Evolutionary conservation across 1,140 invertebrate genomes (phyloP).

Genomic region (Drosophila pandora): DNA sequence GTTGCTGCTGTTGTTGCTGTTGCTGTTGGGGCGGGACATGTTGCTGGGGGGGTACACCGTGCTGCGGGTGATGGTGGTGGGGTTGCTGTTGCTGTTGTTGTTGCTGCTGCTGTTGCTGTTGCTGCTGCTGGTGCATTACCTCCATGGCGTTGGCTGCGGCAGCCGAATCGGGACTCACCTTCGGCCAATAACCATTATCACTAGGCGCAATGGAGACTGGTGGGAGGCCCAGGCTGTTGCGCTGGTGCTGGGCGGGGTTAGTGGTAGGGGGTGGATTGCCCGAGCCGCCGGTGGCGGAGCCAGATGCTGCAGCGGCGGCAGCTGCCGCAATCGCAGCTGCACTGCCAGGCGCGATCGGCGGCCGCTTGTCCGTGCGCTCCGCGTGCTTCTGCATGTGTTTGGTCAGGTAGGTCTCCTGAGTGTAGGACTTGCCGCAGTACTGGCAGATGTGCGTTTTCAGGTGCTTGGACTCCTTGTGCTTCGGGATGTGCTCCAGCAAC

Average conservation of each 20-base stretch:
- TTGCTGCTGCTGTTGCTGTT: constrained; percentile 67
- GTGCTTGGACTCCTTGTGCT: constrained; percentile 99
- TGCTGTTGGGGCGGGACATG: constrained; percentile 66
- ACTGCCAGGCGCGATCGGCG: constrained; percentile 86
- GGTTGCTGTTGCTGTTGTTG: constrained; percentile 65
- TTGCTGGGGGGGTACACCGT: constrained; percentile 65
- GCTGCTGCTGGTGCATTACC: constrained; percentile 87
- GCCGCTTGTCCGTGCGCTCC: constrained; percentile 94
- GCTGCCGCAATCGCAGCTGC: constrained; percentile 76
- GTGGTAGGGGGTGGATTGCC: constrained; percentile 16
- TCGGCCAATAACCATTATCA: constrained; percentile 92
- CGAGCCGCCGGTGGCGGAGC: constrained; percentile 13
- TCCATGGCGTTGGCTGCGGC: constrained; percentile 88
- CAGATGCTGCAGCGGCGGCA: constrained; percentile 78
- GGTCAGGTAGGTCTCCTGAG: constrained; percentile 98
- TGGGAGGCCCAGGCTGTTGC: constrained; percentile 67
- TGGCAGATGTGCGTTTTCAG: constrained; percentile 99
- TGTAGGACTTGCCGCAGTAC: constrained; percentile 99
- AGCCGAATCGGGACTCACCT: constrained; percentile 90
- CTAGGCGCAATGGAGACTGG: constrained; percentile 83
- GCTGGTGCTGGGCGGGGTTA: constrained; percentile 69
- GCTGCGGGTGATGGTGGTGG: constrained; percentile 67
- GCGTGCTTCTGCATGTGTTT: constrained; percentile 99
- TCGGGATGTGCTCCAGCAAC: constrained; percentile 98
- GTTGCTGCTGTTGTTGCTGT: constrained; percentile 85